Percentiles rank a stretch among this genome's conserved stretches.
phyloP scores from a whole-genome alignment of 1,140 invertebrate species.

The Drosophila serrata region DNA sequence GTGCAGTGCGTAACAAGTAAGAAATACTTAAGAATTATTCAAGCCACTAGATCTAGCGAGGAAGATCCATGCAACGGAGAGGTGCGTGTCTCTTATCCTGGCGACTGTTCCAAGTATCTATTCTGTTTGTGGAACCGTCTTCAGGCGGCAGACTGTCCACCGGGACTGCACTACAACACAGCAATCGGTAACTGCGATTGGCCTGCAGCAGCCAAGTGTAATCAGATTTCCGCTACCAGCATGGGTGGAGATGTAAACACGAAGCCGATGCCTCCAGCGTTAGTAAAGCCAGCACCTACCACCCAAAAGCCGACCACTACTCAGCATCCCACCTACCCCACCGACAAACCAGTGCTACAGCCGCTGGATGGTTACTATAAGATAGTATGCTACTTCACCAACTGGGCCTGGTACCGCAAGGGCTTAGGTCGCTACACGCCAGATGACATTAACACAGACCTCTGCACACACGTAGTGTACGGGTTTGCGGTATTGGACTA shows the following conservation, averaged over 20 bases:
- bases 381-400: slow-evolving; percentile 96
- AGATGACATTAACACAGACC: slow-evolving; percentile 93
- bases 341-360: slow-evolving; percentile 81
- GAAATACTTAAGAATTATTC: slow-evolving; percentile 66
- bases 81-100: slow-evolving; percentile 88
- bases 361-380: slow-evolving; percentile 88
- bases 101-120: slow-evolving; percentile 91
- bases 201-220: slow-evolving; percentile 90
- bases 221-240: slow-evolving; percentile 39
- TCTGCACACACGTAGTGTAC: slow-evolving; percentile 97
- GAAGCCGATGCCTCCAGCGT: slow-evolving; percentile 49
- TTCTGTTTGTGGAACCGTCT: slow-evolving; percentile 92
- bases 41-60: slow-evolving; percentile 68
- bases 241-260: slow-evolving; percentile 3
- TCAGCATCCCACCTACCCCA: slow-evolving; percentile 75
- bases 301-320: slow-evolving; percentile 68
- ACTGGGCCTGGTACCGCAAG: slow-evolving; percentile 97
- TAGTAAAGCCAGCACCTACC: slow-evolving; percentile 61
- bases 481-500: slow-evolving; percentile 95
- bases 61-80: slow-evolving; percentile 88
- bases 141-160: slow-evolving; percentile 90
- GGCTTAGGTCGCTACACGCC: slow-evolving; percentile 93
- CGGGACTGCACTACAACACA: slow-evolving; percentile 92
- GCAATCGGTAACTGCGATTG: slow-evolving; percentile 91
- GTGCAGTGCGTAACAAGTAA: slow-evolving; percentile 79